A percentile compares a stretch with the other conserved stretches of the same genome.
These are phyloP conservation scores for Lynx canadensis DNA, from an alignment of 2,113 vertebrate species.

Conservation along the genomic window DNA sequence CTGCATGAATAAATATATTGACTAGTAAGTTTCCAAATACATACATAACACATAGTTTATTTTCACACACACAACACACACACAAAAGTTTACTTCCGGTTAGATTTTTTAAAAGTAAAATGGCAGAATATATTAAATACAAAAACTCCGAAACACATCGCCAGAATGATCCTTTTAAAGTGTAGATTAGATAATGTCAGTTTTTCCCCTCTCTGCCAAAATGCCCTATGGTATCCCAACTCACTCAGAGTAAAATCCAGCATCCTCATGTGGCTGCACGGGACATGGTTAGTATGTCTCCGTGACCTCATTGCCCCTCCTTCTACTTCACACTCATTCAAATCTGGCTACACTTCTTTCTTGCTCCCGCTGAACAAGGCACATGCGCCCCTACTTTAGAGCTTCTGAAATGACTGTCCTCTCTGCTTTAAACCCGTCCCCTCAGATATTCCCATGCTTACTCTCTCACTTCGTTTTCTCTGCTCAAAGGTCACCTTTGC, in stretches of 20 bases:
- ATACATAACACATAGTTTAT: neutral
- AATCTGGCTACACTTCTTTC: too few relatives aligned
- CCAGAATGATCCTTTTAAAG: neutral
- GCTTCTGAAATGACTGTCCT: neutral
- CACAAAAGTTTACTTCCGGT: neutral
- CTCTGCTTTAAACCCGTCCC: too few relatives aligned
- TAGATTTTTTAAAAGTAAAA: neutral
- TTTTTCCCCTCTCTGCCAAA: neutral
- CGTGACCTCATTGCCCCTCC: neutral
- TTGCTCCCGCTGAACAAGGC: neutral
- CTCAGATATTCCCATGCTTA: neutral
- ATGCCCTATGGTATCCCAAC: too few relatives aligned
- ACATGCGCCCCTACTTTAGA: neutral
- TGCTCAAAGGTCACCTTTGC: neutral
- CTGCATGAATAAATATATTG: neutral
- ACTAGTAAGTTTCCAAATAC: neutral
- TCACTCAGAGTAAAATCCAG: neutral
- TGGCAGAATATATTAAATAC: neutral
- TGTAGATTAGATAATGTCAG: neutral
- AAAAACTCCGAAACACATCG: neutral
- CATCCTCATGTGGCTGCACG: accelerated
- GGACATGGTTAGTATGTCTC: too few relatives aligned
- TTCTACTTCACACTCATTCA: neutral
- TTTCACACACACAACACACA: accelerated
- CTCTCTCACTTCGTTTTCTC: neutral